Base-by-base conservation (phyloP, 2,113 vertebrate genomes). In the Perca schrenkii region DNA sequence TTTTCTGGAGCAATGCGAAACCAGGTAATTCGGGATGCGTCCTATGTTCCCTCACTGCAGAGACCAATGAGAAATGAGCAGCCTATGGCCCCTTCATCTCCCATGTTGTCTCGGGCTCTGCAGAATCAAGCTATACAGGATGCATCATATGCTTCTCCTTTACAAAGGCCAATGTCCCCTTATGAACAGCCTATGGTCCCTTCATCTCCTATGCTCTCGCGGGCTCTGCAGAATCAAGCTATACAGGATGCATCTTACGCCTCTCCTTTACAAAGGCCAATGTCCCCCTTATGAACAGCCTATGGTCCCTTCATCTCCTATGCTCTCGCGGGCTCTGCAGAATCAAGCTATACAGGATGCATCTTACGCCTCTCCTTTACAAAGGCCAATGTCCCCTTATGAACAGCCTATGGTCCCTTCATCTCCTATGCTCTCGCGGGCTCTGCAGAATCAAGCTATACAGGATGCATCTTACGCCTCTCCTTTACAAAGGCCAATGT, bases 1-100 rank as follows among this genome's bases (percentile, higher is more conserved):
- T 52, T 94, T 19, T 89, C 88, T 60, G 77, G 75, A 74, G 92
- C 92, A 52, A 64, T 92, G 57, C 91, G 92, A 85, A 94, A 92
- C 58, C 74, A 90, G 52, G 74, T 67, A 8, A 77, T 94, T 8
- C 64, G 65, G n/a, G 83, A 88, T 70, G 91, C 91, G 15, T 89
- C 93, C 2, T 94, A 85, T 61, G 52, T 61, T 53, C 60, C 90
- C 19, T 34, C 87, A 57, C 21, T 93, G 16, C 89, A 80, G n/a
- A 76, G 82, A n/a, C 84, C 91, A 76, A 6, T 76, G 64, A n/a
- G n/a, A n/a, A n/a, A 92, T 87, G 88, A 75, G 28, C 71, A 86
- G 46, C 74, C 86, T 12, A 83, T 82, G 70, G 49, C 68, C 1
- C 86, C 86, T 57, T 85, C 79, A 21, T 92, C 90, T 25, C 92